Percentiles rank a stretch among this genome's conserved stretches.
phyloP scores from a whole-genome alignment of 2,888 invertebrate genomes.

The Nebria brevicollis region DNA sequence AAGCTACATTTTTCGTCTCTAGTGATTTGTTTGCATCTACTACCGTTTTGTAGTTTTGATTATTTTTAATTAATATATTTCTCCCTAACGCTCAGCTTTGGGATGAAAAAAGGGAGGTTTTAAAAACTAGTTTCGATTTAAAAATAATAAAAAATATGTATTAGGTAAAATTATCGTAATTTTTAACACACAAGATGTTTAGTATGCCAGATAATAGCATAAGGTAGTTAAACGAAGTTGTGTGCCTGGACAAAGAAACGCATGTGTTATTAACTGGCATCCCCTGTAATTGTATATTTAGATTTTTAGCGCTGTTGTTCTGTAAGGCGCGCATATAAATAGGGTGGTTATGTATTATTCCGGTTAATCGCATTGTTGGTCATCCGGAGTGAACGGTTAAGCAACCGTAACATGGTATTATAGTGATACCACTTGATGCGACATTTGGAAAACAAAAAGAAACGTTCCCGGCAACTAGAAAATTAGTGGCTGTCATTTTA shows the following conservation, averaged over 20 bases:
- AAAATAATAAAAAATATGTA: too few species aligned
- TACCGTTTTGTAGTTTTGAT: too few species aligned
- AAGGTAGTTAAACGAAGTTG: too few species aligned
- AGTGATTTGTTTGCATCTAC: too few species aligned
- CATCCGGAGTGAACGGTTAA: slow-evolving; percentile 28
- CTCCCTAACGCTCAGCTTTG: too few species aligned
- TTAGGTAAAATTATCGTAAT: too few species aligned
- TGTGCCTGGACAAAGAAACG: background rate
- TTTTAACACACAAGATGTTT: slow-evolving; percentile 10
- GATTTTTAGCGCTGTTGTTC: background rate
- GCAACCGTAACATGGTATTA: slow-evolving; percentile 40
- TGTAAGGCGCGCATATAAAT: background rate
- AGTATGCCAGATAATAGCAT: too few species aligned
- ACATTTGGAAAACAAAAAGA: slow-evolving; percentile 40
- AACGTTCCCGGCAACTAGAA: slow-evolving; percentile 15
- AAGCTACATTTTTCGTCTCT: too few species aligned
- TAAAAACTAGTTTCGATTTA: too few species aligned
- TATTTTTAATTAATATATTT: too few species aligned
- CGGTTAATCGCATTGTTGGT: slow-evolving; percentile 16
- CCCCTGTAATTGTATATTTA: background rate
- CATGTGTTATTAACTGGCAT: background rate
- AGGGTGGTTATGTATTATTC: background rate
- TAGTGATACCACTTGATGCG: slow-evolving; percentile 29
- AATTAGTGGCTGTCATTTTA: slow-evolving; percentile 45
- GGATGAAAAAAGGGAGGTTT: too few species aligned